phyloP scores from a whole-genome alignment of 2,797 vertebrate species.

The Mormyrus proboscirostris region DNA sequence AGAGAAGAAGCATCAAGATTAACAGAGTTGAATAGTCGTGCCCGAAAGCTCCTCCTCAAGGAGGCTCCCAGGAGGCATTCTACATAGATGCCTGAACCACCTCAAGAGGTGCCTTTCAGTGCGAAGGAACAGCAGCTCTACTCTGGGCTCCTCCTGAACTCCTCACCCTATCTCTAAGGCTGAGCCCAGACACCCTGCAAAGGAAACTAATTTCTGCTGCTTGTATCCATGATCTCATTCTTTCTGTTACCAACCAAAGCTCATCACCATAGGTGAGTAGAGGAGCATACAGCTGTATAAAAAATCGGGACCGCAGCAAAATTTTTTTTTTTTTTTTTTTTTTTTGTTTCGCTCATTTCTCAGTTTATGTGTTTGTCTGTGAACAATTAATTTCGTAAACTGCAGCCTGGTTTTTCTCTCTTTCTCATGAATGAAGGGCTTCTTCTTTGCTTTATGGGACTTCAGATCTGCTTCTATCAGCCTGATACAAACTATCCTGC shows the following conservation, averaged over 20 bases:
- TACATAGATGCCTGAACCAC: background rate
- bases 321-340: background rate
- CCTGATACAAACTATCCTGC: background rate
- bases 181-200: background rate
- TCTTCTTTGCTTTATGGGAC: background rate
- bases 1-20: conserved; percentile 87
- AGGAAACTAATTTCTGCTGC: background rate
- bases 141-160: background rate
- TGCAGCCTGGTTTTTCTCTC: background rate
- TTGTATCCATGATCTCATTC: background rate
- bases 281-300: background rate
- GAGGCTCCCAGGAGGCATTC: background rate
- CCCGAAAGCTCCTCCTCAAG: background rate
- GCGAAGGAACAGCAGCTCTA: background rate
- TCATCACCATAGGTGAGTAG: background rate
- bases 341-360: background rate
- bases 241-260: background rate
- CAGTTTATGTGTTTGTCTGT: background rate
- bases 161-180: background rate
- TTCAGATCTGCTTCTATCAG: background rate
- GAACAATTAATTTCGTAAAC: background rate
- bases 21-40: conserved; percentile 38
- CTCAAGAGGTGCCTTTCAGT: background rate
- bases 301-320: background rate
- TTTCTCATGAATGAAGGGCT: background rate